These are phyloP conservation scores for Sylvicola fuscatus DNA, from an alignment of 2,888 invertebrate species.

Conservation along the genomic window DNA sequence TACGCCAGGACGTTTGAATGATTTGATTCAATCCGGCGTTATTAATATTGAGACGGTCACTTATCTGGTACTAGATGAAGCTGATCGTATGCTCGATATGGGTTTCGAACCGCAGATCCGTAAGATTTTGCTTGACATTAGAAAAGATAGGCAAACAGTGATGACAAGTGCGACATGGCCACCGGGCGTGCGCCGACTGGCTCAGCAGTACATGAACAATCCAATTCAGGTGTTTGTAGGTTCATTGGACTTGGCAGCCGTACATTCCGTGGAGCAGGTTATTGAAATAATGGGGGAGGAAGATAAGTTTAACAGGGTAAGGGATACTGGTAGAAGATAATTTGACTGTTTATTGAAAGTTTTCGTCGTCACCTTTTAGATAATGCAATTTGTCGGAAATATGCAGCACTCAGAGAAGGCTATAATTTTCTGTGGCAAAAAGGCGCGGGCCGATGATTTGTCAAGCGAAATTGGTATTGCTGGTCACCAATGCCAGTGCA, in stretches of 20 bases:
- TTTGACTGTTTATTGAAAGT: background rate
- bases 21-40: slow-evolving; percentile 51
- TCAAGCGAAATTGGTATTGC: slow-evolving; percentile 54
- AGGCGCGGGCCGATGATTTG: slow-evolving; percentile 63
- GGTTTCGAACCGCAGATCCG: slow-evolving; percentile 79
- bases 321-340: slow-evolving; percentile 5
- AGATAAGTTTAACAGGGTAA: slow-evolving; percentile 40
- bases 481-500: slow-evolving; percentile 50
- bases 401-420: slow-evolving; percentile 63
- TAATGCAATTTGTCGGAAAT: slow-evolving; percentile 44
- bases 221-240: slow-evolving; percentile 85
- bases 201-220: slow-evolving; percentile 69
- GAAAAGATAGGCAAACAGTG: slow-evolving; percentile 82
- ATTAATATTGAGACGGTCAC: slow-evolving; percentile 63
- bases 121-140: slow-evolving; percentile 54
- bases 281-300: slow-evolving; percentile 53
- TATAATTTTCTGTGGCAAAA: slow-evolving; percentile 80
- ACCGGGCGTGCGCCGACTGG: slow-evolving; percentile 61
- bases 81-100: slow-evolving; percentile 73
- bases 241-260: slow-evolving; percentile 69
- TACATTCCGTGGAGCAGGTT: slow-evolving; percentile 66
- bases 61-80: slow-evolving; percentile 83
- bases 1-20: slow-evolving; percentile 84
- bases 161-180: slow-evolving; percentile 99
- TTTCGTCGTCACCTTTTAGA: slow-evolving; percentile 17